A percentile compares a stretch with the other conserved stretches of the same genome.
Evolutionary conservation across 2,113 vertebrate species (phyloP).

Genomic region (Sander vitreus): DNA sequence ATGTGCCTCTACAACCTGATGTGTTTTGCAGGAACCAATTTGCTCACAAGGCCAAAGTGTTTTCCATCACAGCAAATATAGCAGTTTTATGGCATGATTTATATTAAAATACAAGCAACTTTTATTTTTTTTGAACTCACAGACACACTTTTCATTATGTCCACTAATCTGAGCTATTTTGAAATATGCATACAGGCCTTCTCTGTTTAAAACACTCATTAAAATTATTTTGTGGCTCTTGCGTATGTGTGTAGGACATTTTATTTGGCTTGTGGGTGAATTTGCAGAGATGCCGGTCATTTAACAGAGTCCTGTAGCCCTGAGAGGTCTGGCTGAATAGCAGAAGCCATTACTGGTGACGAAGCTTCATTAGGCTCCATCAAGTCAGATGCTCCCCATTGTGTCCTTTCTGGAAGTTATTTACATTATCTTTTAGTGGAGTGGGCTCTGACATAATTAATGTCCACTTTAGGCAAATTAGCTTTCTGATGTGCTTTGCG

Average conservation of each 20-base stretch:
- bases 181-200: conserved; percentile 3
- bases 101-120: neutral
- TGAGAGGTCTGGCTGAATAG: conserved; percentile 37
- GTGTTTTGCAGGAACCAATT: neutral
- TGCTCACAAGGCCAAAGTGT: conserved; percentile 20
- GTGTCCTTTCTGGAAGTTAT: conserved; percentile 21
- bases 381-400: conserved; percentile 19
- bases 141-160: conserved; percentile 26
- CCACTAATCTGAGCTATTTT: neutral
- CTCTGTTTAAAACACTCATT: neutral
- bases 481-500: neutral
- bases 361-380: conserved; percentile 24
- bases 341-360: conserved; percentile 1
- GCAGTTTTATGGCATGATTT: neutral
- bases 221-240: conserved; percentile 14
- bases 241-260: neutral
- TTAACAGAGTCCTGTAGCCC: neutral
- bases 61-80: conserved; percentile 8
- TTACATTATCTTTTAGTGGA: conserved; percentile 28
- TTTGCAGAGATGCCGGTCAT: conserved; percentile 9
- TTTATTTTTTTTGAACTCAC: neutral
- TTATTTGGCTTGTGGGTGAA: conserved; percentile 11
- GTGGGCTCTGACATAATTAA: conserved; percentile 1
- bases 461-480: conserved; percentile 25
- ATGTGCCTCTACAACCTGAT: neutral